phyloP scores from a whole-genome alignment of 1,140 invertebrate species.

The Chymomyza costata region DNA sequence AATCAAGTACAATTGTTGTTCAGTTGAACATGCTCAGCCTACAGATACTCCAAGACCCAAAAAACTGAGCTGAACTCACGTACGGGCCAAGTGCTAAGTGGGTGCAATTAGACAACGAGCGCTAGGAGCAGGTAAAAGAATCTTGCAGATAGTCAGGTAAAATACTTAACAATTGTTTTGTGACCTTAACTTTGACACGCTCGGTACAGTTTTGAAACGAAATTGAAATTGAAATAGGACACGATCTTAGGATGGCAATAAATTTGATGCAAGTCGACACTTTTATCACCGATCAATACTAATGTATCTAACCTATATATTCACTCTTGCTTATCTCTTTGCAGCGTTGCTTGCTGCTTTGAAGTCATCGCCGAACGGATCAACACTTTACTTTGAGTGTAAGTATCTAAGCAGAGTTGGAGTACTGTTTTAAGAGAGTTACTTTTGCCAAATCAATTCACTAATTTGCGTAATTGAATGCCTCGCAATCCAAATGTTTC shows the following conservation, averaged over 20 bases:
- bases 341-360: slow-evolving; percentile 2
- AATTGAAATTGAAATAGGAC: slow-evolving; percentile 27
- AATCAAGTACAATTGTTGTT: slow-evolving; percentile 62
- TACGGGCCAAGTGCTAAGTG: slow-evolving; percentile 60
- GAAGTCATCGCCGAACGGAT: too few relatives aligned
- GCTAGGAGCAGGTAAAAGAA: slow-evolving; percentile 39
- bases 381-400: slow-evolving; percentile 22
- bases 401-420: slow-evolving; percentile 12
- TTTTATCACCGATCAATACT: slow-evolving; percentile 40
- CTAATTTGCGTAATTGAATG: slow-evolving; percentile 67
- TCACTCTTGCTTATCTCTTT: background rate
- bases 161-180: too few relatives aligned
- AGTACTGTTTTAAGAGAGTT: slow-evolving; percentile 1
- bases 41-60: too few relatives aligned
- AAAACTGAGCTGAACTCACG: too few relatives aligned
- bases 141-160: too few relatives aligned
- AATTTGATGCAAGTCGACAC: slow-evolving; percentile 61
- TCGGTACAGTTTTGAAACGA: slow-evolving; percentile 21
- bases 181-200: slow-evolving; percentile 29
- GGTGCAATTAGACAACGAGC: slow-evolving; percentile 56
- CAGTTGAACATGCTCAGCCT: slow-evolving; percentile 3
- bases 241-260: slow-evolving; percentile 52
- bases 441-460: slow-evolving; percentile 53
- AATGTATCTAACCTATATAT: background rate
- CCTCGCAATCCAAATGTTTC: slow-evolving; percentile 52